Evolutionary conservation across 1,140 invertebrate species (phyloP).

Genomic region (Lamellibrachia luymesi): DNA sequence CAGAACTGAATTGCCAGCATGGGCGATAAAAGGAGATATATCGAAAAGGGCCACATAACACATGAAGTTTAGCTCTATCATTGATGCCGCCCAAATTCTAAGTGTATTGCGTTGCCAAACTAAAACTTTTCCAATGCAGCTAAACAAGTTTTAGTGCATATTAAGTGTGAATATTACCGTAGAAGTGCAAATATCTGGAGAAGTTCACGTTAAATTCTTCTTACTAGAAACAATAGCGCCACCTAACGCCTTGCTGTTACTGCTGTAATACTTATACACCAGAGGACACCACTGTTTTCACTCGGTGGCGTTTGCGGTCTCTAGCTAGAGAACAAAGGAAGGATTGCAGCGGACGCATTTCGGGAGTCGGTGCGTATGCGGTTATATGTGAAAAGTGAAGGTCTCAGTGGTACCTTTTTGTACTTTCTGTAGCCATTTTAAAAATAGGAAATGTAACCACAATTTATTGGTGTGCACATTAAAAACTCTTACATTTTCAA

Average conservation of each 20-base stretch:
- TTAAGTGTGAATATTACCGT: neutral
- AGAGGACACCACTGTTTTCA: too few relatives aligned
- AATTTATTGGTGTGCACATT: too few relatives aligned
- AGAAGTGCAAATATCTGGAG: neutral
- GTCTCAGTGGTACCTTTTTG: too few relatives aligned
- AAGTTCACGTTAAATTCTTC: neutral
- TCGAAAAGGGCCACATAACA: neutral
- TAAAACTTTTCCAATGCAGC: neutral
- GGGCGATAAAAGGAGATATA: neutral
- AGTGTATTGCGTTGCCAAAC: neutral
- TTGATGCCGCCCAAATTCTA: neutral
- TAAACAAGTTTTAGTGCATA: neutral
- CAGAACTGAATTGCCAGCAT: neutral
- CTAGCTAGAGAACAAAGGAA: too few relatives aligned
- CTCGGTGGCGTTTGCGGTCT: too few relatives aligned
- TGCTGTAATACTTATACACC: too few relatives aligned
- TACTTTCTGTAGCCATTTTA: too few relatives aligned
- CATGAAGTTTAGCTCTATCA: neutral
- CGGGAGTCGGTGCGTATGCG: too few relatives aligned
- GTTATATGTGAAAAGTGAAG: too few relatives aligned
- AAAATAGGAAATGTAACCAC: too few relatives aligned
- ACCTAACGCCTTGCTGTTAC: neutral
- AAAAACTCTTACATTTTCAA: too few relatives aligned
- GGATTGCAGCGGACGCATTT: too few relatives aligned
- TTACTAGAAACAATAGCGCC: neutral